Evolutionary conservation across 2,797 vertebrate species (phyloP).

Genomic region (Darevskia mixta): DNA sequence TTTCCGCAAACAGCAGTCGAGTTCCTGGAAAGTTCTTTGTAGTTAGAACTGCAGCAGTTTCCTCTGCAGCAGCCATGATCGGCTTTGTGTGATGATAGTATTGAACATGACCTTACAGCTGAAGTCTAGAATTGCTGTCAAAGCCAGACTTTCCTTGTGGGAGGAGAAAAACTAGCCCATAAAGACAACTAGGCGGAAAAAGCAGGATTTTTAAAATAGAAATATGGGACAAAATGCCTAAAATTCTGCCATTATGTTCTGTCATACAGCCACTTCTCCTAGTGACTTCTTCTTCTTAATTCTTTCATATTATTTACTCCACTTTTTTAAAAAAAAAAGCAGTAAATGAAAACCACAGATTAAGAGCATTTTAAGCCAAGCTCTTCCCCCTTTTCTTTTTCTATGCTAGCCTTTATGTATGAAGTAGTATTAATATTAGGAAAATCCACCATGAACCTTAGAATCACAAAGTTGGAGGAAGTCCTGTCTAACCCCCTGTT

Average conservation of each 20-base stretch:
- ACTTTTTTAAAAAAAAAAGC: neutral
- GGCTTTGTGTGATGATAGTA: neutral
- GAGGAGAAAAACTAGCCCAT: neutral
- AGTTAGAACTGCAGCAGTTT: slow-evolving; percentile 28
- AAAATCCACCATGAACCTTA: neutral
- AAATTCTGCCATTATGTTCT: neutral
- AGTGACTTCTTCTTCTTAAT: neutral
- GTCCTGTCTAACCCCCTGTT: neutral
- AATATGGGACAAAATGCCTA: neutral
- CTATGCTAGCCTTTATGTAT: neutral
- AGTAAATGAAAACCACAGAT: neutral
- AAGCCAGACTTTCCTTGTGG: neutral
- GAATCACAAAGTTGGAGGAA: neutral
- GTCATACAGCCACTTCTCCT: neutral
- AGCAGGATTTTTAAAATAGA: neutral
- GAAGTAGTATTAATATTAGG: neutral
- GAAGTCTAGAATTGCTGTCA: slow-evolving; percentile 18
- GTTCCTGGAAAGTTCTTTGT: slow-evolving; percentile 36
- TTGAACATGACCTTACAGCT: slow-evolving; percentile 1
- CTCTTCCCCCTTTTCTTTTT: neutral
- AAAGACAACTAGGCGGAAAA: neutral
- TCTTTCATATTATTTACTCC: neutral
- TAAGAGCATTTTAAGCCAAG: neutral
- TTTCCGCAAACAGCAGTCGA: slow-evolving; percentile 20
- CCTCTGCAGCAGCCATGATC: slow-evolving; percentile 1